Base-by-base conservation (phyloP, 1,140 invertebrate species). In the Drosophila sturtevanti region DNA sequence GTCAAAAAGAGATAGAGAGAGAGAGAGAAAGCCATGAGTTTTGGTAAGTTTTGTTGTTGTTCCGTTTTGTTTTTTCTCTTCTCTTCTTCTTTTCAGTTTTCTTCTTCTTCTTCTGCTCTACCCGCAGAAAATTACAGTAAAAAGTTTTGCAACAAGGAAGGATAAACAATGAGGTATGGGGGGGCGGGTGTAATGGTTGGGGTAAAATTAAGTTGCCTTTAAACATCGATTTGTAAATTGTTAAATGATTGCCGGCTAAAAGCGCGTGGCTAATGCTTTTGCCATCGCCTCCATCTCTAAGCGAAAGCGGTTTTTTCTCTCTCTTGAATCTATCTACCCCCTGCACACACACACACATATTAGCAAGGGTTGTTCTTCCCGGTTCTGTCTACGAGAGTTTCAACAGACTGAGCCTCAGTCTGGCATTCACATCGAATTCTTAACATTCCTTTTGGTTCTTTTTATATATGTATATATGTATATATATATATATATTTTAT, bases 141-240 rank as follows among this genome's bases (percentile, higher is more conserved):
- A 85, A 73, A 24, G 16, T 48, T 48, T 87, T 80, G 73, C 62
- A 63, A 56, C 63, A 59, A 63, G 59, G 58, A 59, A 63, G 59
- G 58, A 68, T 16, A 60, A 63, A 60, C 10, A 48, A 4, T 18
- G 10, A 16, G 9, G 18, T 6, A 16, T 1, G 41, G 3, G 16
- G 10, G 41, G 1, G 2, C 2, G 12, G 7, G 7, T 9, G 41
- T 4, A 3, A 21, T 22, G 37, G n/a, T 22, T 16, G 48, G 12
- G 24, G 24, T 63, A 35, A 67, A 67, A 54, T 81, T 68, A 76
- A 81, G 61, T 61, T 64, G 61, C 76, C 81, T 87, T 87, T 89
- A 89, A 90, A 89, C 77, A 90, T 89, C 85, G 85, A 89, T 89
- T 89, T 89, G 85, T 89, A 89, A 89, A 89, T 89, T 89, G 85